phyloP scores from a whole-genome alignment of 2,113 vertebrate genomes.

The rat (Rattus norvegicus) region DNA sequence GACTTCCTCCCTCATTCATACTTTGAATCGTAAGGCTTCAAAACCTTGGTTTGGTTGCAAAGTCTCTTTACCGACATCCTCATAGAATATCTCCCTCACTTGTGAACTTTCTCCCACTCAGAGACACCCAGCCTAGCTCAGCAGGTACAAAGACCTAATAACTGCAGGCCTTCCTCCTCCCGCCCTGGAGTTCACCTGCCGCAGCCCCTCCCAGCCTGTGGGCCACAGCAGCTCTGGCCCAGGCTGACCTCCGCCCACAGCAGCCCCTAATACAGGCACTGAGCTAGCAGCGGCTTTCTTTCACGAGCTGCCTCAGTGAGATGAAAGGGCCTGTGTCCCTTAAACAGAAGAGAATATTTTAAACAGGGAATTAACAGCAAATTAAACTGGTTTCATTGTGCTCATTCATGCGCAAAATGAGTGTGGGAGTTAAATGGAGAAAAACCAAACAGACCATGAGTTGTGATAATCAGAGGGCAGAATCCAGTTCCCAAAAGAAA shows the following conservation, averaged over 20 bases:
- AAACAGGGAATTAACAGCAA: constrained; percentile 81
- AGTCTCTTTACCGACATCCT: neutral
- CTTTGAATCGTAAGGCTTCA: neutral
- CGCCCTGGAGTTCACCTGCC: neutral
- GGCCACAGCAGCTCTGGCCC: neutral
- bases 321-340: constrained; percentile 67
- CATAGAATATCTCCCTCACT: fast-evolving
- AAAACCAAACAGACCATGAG: constrained; percentile 72
- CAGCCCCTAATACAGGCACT: neutral
- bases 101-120: neutral
- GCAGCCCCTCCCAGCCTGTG: neutral
- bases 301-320: constrained; percentile 19
- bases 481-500: constrained; percentile 35
- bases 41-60: fast-evolving
- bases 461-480: constrained; percentile 63
- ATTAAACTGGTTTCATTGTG: constrained; percentile 79
- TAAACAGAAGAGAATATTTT: constrained; percentile 77
- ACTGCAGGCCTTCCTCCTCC: neutral
- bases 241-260: neutral
- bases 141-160: neutral
- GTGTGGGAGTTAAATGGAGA: constrained; percentile 74
- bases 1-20: neutral
- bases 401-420: constrained; percentile 79
- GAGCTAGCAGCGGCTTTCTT: constrained; percentile 12
- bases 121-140: neutral